phyloP scores from a whole-genome alignment of 2,113 vertebrate genomes.

The Brachyistius frenatus region DNA sequence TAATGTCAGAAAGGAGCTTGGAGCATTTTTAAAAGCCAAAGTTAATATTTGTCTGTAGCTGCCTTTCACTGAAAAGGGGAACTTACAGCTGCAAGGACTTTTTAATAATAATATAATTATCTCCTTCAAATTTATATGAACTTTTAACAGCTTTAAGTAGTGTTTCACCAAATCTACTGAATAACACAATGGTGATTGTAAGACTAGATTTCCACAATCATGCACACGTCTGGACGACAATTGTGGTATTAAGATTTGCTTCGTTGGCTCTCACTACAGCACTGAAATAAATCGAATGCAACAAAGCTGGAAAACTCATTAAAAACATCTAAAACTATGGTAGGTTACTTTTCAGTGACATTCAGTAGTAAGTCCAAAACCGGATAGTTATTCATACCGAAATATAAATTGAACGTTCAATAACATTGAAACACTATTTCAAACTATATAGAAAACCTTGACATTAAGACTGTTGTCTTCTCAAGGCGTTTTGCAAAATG shows the following conservation, averaged over 20 bases:
- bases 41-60: conserved; percentile 33
- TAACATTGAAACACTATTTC: not conserved
- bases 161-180: not conserved
- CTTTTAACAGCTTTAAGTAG: not conserved
- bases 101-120: not conserved
- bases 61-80: conserved; percentile 1
- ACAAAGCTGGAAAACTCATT: not conserved
- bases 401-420: not conserved
- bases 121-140: too few relatives aligned
- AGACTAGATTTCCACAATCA: not conserved
- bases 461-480: not conserved
- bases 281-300: not conserved
- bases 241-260: not conserved
- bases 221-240: not conserved
- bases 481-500: not conserved
- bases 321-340: not conserved
- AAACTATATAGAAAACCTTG: not conserved
- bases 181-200: not conserved
- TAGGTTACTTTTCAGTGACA: not conserved
- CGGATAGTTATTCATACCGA: not conserved
- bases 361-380: not conserved
- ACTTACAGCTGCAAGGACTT: not conserved
- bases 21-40: conserved; percentile 56
- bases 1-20: conserved; percentile 63
- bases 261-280: not conserved